Base-by-base conservation (phyloP, 2,888 invertebrate species). In the Hypomecis punctinalis region DNA sequence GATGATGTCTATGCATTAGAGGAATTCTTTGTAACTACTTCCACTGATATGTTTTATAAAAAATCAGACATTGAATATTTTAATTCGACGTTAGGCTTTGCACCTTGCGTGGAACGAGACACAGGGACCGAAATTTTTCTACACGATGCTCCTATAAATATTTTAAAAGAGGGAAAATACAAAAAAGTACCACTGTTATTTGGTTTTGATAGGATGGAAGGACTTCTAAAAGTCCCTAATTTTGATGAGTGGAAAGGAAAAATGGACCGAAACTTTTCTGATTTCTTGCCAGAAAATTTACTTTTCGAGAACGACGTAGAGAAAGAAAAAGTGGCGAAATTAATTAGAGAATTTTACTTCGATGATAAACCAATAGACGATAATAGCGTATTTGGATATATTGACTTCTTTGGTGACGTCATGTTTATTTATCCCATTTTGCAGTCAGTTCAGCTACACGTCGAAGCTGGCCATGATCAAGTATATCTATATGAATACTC, bases 161-260 rank as follows among this genome's bases (percentile, higher is more conserved):
- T 85, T 62, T 55, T 86, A 33, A 77, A 74, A 53, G 68, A 63
- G 10, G 76, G 78, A 6, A 59, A 71, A 5, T 81, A 76, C 37
- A 69, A 69, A 23, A 82, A 82, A 67, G 57, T 83, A 2, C 87
- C 86, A 0, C 68, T 83, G 52, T 65, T 86, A 3, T 79, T 80
- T 49, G 87, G 87, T 5, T 82, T 86, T 70, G 58, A 81, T 6
- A 75, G 80, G 10, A 84, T 82, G 85, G 86, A 87, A 72, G 86
- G 86, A 5, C 63, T 81, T 23, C 6, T 82, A 0, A 74, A 81
- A 8, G 33, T 81, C 11, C 33, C 42, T 0, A 35, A 69, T 0
- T 86, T 83, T 62, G 75, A 82, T 3, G 0, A 35, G 0, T 83
- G 80, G 80, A 81, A 76, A 58, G 7, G 67, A 5, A 68, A 47